Evolutionary conservation across 2,888 invertebrate genomes (phyloP), one percentile per base, ranked within the genome.

Genomic region (Nomada fucata): DNA sequence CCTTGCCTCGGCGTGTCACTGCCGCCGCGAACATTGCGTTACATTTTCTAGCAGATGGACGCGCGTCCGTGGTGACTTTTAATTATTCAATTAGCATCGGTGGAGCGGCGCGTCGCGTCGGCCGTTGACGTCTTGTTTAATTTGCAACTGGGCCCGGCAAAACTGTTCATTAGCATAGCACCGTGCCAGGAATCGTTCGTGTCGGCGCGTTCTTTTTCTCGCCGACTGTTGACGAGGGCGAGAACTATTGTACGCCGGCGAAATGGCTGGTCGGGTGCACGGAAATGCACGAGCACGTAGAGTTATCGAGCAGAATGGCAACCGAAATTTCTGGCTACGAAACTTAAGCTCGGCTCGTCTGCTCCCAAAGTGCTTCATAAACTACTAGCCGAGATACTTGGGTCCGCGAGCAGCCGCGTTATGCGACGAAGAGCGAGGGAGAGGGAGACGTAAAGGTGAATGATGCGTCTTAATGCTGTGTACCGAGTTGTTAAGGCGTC

Each of bases 41-140:
- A 59, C 61, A n/a, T 68, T 81, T 70, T 63, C 67, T 75, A 42
- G 20, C 26, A 63, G 75, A 74, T 47, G 53, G 52, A 63, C 76
- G 55, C n/a, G 15, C 59, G 60, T 60, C 67, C 76, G 55, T 63
- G 71, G 60, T 57, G 65, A 77, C 75, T 87, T 87, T 87, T 87
- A 85, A 87, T 86, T 86, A 87, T 85, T 83, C 83, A 79, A 83
- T 84, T 79, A 84, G 69, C 79, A 63, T 26, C 36, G 53, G 23
- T 57, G 26, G 50, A 20, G 10, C 55, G 61, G 76, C 77, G 75
- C 73, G 36, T 36, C 42, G 18, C 26, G 36, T 26, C 42, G 18
- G 20, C 10, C 71, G 50, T 20, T 42, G 63, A 57, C 65, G 69
- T 75, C 76, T 72, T 78, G 75, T 59, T 84, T 36, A 72, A 84